Percentiles rank a stretch among this genome's conserved stretches.
These are phyloP conservation scores for Rallus limicola DNA, from an alignment of 2,113 vertebrate species.

Conservation along the genomic window DNA sequence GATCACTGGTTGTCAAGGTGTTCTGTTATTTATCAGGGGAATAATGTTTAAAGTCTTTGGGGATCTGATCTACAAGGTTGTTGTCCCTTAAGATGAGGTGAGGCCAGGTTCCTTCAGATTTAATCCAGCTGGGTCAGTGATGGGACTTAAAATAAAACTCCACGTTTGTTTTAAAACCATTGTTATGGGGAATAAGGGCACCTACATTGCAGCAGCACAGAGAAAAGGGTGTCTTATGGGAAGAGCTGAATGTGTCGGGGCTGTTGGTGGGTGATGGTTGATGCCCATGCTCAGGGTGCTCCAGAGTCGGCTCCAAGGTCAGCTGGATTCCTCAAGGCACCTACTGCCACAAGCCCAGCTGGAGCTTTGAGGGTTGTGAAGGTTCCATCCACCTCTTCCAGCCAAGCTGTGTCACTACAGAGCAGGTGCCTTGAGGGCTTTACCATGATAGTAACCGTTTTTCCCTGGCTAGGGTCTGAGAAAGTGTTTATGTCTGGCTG, in stretches of 20 bases:
- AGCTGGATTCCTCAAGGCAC: not conserved
- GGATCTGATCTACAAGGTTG: not conserved
- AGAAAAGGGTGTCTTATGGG: not conserved
- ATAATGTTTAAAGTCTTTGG: not conserved
- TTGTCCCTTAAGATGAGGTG: not conserved
- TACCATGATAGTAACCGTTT: not conserved
- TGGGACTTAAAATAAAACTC: no score
- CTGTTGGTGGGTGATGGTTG: not conserved
- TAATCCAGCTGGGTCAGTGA: not conserved
- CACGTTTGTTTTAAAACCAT: not conserved
- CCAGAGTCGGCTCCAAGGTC: not conserved
- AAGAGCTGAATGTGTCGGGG: rapidly evolving
- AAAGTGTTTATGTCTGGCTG: not conserved
- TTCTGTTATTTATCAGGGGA: not conserved
- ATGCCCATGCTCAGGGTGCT: not conserved
- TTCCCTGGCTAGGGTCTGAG: not conserved
- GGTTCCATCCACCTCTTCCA: not conserved
- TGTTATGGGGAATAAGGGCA: not conserved
- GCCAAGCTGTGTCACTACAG: not conserved
- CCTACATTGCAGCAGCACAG: not conserved
- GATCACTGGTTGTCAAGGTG: not conserved
- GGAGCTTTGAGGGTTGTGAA: not conserved
- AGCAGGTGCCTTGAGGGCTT: not conserved
- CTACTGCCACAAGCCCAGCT: rapidly evolving
- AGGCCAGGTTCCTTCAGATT: not conserved